Conservation (phyloP, 2,797 vertebrate genomes). For the Enteromius treurensis region DNA sequence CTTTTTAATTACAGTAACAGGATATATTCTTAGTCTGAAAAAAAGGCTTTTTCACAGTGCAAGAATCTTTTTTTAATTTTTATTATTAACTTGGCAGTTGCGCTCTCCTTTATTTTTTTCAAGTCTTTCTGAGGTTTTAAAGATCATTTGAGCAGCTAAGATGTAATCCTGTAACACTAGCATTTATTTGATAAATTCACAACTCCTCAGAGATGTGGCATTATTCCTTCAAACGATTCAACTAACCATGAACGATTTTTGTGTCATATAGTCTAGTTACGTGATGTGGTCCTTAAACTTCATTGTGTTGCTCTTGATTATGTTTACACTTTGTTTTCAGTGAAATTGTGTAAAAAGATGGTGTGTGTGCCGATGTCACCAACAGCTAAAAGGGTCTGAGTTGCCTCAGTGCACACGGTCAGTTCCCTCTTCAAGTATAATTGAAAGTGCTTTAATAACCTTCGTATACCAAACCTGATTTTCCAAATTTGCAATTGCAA, state of each 20-base stretch:
- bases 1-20: neutral
- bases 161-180: neutral
- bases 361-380: neutral
- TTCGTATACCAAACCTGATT: constrained; percentile 21
- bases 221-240: constrained; percentile 7
- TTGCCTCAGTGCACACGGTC: neutral
- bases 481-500: constrained; percentile 6
- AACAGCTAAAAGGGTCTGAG: neutral
- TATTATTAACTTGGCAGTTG: neutral
- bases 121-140: neutral
- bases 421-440: neutral
- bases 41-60: neutral
- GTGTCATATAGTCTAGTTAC: constrained; percentile 5
- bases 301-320: constrained; percentile 15
- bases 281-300: constrained; percentile 12
- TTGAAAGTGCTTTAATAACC: constrained; percentile 44
- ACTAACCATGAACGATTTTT: neutral
- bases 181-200: constrained; percentile 6
- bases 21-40: neutral
- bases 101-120: neutral
- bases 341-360: constrained; percentile 8
- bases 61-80: neutral
- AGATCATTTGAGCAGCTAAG: constrained; percentile 1
- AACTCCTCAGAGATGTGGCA: constrained; percentile 6
- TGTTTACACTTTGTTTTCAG: neutral